Base-by-base conservation (phyloP, 2,113 vertebrate genomes). In the Cardinalis cardinalis region DNA sequence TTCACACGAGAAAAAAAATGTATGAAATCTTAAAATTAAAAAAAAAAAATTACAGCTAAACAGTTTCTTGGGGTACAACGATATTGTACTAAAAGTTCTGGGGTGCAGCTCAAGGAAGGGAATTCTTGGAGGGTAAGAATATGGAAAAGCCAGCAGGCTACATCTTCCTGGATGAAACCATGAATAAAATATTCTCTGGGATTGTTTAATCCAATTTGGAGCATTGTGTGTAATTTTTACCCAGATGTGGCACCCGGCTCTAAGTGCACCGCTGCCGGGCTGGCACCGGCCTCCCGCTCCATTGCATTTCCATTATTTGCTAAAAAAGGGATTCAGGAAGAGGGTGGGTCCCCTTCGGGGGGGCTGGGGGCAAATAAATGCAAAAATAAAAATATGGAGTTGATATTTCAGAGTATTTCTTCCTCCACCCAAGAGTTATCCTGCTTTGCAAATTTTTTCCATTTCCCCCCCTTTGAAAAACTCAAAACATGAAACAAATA, bases 281-380 rank as follows among this genome's bases (percentile, higher is more conserved):
- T 65, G 70, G 18, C 86, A 44, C 84, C 6, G 1, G 41, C 23
- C 12, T 44, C 49, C 6, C 1, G 4, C 43, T 65, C 58, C 83
- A 26, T 9, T 26, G 14, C 48, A 26, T 49, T 49, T 26, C 48
- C 48, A 55, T 49, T 32, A 68, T 79, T 52, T 61, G 82, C 88
- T 89, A 72, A 63, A 91, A 93, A 84, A 72, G 43, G 69, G 72
- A 34, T 46, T 66, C 84, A 92, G 93, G 84, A 93, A 94, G 89
- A 89, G 93, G 91, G 87, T 75, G 87, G 91, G 73, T 88, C 88
- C 83, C 74, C 43, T 11, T 7, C 0, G 1, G 69, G 80, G 82
- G n/a, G 51, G 51, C 1, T 13, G 7, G 58, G 63, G 65, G 24
- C 19, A 11, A 65, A 90, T 32, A 76, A 84, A 88, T 14, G 52